Conservation (phyloP, 2,797 vertebrate genomes). For the Channa striata region DNA sequence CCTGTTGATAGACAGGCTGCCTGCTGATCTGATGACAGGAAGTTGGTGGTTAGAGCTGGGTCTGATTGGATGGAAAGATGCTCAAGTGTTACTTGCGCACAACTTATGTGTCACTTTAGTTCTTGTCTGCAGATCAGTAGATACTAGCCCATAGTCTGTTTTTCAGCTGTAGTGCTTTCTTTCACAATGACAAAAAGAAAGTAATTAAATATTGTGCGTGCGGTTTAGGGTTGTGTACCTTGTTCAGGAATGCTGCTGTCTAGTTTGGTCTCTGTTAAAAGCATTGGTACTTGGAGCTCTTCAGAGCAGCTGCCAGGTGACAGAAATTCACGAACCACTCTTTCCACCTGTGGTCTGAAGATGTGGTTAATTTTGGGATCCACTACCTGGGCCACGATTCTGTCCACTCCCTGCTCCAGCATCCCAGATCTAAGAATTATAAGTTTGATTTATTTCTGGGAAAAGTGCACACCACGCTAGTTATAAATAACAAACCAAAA, state of each 20-base stretch:
- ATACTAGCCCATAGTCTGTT: not conserved
- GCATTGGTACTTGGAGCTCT: conserved; percentile 66
- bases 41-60: no score
- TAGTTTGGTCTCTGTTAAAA: conserved; percentile 80
- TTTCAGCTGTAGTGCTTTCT: no score
- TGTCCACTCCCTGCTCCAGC: conserved; percentile 98
- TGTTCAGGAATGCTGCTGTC: conserved; percentile 81
- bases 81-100: no score
- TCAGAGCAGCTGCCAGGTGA: conserved; percentile 91
- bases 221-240: conserved; percentile 76
- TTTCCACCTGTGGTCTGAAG: conserved; percentile 97
- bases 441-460: not conserved
- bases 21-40: no score
- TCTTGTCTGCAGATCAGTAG: not conserved
- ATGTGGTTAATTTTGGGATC: conserved; percentile 98
- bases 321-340: conserved; percentile 94
- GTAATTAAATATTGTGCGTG: not conserved
- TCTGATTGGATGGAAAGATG: no score
- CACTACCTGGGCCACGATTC: conserved; percentile 98
- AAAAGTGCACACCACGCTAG: not conserved
- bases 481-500: no score
- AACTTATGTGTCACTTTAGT: no score
- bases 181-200: not conserved
- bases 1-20: no score
- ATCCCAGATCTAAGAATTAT: conserved; percentile 91